Percentiles rank a stretch among this genome's conserved stretches.
Evolutionary conservation across 2,888 invertebrate species (phyloP).

Genomic region (Poecilus cupreus): DNA sequence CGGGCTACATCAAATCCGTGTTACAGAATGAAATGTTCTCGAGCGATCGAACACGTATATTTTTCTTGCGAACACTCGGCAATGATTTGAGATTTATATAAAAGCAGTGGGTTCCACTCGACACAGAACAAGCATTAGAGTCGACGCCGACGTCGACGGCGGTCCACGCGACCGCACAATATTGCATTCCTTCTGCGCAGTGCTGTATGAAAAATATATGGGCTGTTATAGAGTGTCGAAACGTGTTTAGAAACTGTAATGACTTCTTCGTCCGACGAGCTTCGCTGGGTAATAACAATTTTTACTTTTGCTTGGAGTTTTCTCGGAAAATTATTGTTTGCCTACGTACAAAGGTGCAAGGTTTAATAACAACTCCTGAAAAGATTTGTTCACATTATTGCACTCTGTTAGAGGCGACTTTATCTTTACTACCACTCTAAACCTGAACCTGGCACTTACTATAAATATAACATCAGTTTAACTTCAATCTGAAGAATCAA

Average conservation of each 20-base stretch:
- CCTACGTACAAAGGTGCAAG: no score
- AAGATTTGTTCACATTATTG: no score
- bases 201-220: slow-evolving; percentile 57
- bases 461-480: no score
- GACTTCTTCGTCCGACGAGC: not conserved
- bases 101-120: slow-evolving; percentile 53
- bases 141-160: not conserved
- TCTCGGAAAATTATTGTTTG: no score
- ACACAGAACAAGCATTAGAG: slow-evolving; percentile 55
- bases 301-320: no score
- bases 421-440: no score
- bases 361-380: no score
- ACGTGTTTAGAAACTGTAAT: slow-evolving; percentile 51
- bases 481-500: no score
- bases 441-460: no score
- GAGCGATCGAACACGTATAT: slow-evolving; percentile 55
- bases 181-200: slow-evolving; percentile 51
- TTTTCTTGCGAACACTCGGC: slow-evolving; percentile 47
- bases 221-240: slow-evolving; percentile 55
- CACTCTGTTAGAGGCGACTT: no score
- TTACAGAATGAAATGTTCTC: slow-evolving; percentile 54
- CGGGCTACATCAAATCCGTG: slow-evolving; percentile 49
- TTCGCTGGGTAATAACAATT: no score
- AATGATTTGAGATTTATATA: slow-evolving; percentile 58
- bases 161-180: slow-evolving; percentile 21